phyloP scores from a whole-genome alignment of 2,888 invertebrate species.

The Cheilosia scutellata region DNA sequence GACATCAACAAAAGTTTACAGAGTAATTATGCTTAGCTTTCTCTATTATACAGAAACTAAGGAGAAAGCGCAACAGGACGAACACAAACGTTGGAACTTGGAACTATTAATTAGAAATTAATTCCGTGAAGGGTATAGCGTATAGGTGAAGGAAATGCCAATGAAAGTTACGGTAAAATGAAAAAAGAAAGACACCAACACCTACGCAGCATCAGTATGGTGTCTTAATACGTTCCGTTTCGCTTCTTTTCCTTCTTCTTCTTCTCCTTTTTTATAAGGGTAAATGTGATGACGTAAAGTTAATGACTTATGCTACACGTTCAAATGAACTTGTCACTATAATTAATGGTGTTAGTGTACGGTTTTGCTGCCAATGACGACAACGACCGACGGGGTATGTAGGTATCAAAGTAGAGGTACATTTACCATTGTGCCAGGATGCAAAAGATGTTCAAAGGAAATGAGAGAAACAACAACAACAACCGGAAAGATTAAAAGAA shows the following conservation, averaged over 20 bases:
- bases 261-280: slow-evolving; percentile 13
- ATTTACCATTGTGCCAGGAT: slow-evolving; percentile 14
- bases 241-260: background rate
- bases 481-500: slow-evolving; percentile 7
- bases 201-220: slow-evolving; percentile 13
- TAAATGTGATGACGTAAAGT: slow-evolving; percentile 49
- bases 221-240: slow-evolving; percentile 13
- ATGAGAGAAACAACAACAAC: background rate
- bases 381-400: background rate
- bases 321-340: slow-evolving; percentile 64
- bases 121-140: slow-evolving; percentile 16
- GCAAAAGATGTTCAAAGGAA: slow-evolving; percentile 31
- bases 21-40: slow-evolving; percentile 23
- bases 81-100: slow-evolving; percentile 25
- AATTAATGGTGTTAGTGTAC: slow-evolving; percentile 57
- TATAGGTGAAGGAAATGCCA: background rate
- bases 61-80: slow-evolving; percentile 56
- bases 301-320: slow-evolving; percentile 63
- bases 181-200: background rate
- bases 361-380: background rate
- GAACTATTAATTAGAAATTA: slow-evolving; percentile 73
- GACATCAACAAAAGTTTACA: slow-evolving; percentile 57
- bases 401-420: background rate
- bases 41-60: slow-evolving; percentile 8
- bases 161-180: background rate